Evolutionary conservation across 2,797 vertebrate genomes (phyloP).

Genomic region (Rhynchotus rufescens): DNA sequence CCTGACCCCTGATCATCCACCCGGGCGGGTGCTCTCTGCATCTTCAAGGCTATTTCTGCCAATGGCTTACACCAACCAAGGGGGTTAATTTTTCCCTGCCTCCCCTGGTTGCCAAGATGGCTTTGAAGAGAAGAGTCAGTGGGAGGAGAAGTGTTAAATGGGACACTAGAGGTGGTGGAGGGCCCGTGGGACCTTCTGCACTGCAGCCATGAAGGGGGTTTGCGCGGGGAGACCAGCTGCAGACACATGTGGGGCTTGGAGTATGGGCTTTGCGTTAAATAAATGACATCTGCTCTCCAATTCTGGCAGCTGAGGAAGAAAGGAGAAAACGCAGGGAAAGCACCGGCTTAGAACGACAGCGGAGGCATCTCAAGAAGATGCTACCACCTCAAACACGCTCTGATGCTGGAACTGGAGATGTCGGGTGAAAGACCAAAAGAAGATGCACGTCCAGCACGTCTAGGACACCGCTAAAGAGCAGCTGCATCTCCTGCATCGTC

Average conservation of each 20-base stretch:
- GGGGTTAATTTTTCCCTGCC: not conserved
- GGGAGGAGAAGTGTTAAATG: not conserved
- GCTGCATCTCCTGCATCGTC: not conserved
- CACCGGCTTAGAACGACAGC: not conserved
- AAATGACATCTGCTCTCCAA: not conserved
- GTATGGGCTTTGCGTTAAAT: not conserved
- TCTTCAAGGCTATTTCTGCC: not conserved
- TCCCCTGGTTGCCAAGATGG: not conserved
- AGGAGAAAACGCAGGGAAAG: not conserved
- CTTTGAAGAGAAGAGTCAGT: not conserved
- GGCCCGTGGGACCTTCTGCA: fast-evolving
- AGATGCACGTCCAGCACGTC: not conserved
- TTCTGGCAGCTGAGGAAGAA: no score
- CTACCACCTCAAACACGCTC: not conserved
- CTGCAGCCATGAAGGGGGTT: not conserved
- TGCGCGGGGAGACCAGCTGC: fast-evolving
- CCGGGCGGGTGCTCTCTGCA: not conserved
- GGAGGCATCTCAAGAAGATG: not conserved
- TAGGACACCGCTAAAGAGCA: not conserved
- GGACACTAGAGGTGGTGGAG: not conserved
- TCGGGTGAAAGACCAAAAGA: not conserved
- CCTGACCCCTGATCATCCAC: not conserved
- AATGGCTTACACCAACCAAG: fast-evolving
- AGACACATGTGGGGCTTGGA: fast-evolving
- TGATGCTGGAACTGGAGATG: no score